Evolutionary conservation across 2,888 invertebrate genomes (phyloP), one percentile per base, ranked within the genome.

Genomic region (Hylaea fasciaria): DNA sequence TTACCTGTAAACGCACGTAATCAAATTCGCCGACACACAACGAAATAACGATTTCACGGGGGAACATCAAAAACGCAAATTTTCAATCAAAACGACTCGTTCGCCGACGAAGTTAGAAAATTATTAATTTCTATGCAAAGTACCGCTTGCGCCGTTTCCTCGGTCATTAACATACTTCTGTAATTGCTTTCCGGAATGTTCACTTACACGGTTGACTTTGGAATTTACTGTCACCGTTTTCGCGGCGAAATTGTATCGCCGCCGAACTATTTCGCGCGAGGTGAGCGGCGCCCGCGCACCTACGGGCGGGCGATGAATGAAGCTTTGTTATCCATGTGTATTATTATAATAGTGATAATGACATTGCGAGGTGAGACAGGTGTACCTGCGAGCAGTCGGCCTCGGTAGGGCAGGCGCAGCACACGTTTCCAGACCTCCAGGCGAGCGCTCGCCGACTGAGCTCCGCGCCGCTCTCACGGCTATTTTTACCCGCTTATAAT

Each of bases 401-500:
- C 65, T 79, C 84, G 86, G 56, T 10, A 13, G 16, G 44, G 56
- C 86, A 80, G 77, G 83, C 86, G 87, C 85, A 79, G 81, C 85
- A 80, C 88, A 86, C 90, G 91, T 83, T 75, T 89, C 82, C 84
- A 83, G 83, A 78, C 81, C 84, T 87, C 88, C 86, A 83, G 80
- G 81, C 79, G 72, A 76, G 78, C 81, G 83, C 86, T 70, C 71
- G 72, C 75, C 68, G 72, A 70, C 77, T 78, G 70, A 74, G 61
- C 81, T 74, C 68, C 71, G 75, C 76, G 78, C 71, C 78, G 78
- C 81, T 74, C 78, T 72, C 74, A 76, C 76, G 65, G 78, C 86
- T 91, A 91, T 91, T 90, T 91, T 85, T 88, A 89, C 87, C 81
- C 80, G 88, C 86, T 86, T 91, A 91, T 91, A 91, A 91, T 90